Evolutionary conservation across 1,140 invertebrate genomes (phyloP).

Genomic region (Dendrolimus punctatus): DNA sequence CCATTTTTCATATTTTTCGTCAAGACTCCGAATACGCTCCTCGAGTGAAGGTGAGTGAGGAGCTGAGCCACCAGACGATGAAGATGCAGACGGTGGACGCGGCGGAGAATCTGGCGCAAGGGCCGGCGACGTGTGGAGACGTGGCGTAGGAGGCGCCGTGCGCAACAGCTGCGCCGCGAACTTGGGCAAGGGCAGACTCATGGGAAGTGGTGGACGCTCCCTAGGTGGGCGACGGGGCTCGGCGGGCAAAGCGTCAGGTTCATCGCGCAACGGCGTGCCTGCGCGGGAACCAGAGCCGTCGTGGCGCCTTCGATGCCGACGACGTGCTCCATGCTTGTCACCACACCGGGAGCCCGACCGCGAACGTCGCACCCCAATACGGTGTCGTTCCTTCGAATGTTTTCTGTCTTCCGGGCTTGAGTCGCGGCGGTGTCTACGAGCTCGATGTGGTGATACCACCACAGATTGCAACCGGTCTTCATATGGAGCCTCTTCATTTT

Average conservation of each 20-base stretch:
- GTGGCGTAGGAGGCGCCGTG: slow-evolving; percentile 50
- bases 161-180: slow-evolving; percentile 83
- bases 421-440: slow-evolving; percentile 49
- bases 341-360: slow-evolving; percentile 43
- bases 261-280: slow-evolving; percentile 88
- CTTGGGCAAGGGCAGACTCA: slow-evolving; percentile 87
- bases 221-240: slow-evolving; percentile 78
- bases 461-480: slow-evolving; percentile 61
- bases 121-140: slow-evolving; percentile 45
- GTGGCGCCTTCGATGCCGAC: slow-evolving; percentile 40
- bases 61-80: slow-evolving; percentile 74
- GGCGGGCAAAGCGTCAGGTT: slow-evolving; percentile 83
- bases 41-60: slow-evolving; percentile 80
- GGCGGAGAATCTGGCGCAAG: slow-evolving; percentile 50
- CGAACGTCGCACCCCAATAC: slow-evolving; percentile 39
- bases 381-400: slow-evolving; percentile 60
- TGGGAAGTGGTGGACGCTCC: slow-evolving; percentile 75
- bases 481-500: slow-evolving; percentile 50
- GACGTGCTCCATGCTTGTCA: slow-evolving; percentile 29
- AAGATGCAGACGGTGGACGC: slow-evolving; percentile 68
- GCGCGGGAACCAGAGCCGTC: slow-evolving; percentile 73
- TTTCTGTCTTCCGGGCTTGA: slow-evolving; percentile 62
- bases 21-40: slow-evolving; percentile 88
- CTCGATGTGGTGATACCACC: slow-evolving; percentile 56
- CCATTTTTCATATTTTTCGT: slow-evolving; percentile 95